phyloP scores from a whole-genome alignment of 2,888 invertebrate genomes.

The Druceiella hillmani region DNA sequence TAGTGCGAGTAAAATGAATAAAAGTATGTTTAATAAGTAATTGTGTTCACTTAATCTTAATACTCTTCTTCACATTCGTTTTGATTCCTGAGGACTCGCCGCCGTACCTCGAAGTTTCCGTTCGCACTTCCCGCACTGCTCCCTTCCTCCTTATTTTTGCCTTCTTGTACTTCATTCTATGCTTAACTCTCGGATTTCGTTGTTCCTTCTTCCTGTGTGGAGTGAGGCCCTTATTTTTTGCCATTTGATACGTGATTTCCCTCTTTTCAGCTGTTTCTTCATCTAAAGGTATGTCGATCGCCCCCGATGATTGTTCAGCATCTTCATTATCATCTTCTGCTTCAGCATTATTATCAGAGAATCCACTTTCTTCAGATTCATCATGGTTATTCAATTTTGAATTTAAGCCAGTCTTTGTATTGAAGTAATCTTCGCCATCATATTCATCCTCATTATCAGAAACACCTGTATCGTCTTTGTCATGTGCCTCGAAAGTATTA shows the following conservation, averaged over 20 bases:
- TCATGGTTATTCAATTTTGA: slow-evolving; percentile 29
- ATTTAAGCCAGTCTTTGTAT: slow-evolving; percentile 24
- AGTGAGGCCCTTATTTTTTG: slow-evolving; percentile 92
- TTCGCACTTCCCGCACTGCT: slow-evolving; percentile 80
- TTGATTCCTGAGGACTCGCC: slow-evolving; percentile 96
- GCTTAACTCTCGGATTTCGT: slow-evolving; percentile 93
- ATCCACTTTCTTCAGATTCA: slow-evolving; percentile 44
- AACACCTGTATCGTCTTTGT: slow-evolving; percentile 43
- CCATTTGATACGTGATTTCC: slow-evolving; percentile 88
- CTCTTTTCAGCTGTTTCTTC: slow-evolving; percentile 58
- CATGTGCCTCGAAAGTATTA: slow-evolving; percentile 36
- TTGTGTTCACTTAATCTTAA: slow-evolving; percentile 76
- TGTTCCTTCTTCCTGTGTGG: slow-evolving; percentile 88
- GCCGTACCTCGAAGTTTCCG: slow-evolving; percentile 75
- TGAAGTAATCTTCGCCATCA: slow-evolving; percentile 39
- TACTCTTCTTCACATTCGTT: slow-evolving; percentile 79
- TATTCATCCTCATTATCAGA: slow-evolving; percentile 42
- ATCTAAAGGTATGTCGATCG: slow-evolving; percentile 34
- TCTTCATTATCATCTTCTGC: slow-evolving; percentile 30
- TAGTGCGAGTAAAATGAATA: too few relatives aligned
- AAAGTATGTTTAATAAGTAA: too few relatives aligned
- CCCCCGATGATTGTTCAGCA: slow-evolving; percentile 31
- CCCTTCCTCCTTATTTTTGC: slow-evolving; percentile 91
- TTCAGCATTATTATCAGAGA: slow-evolving; percentile 39
- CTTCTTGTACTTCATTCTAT: slow-evolving; percentile 87